These are phyloP conservation scores for Sialis lutaria DNA, from an alignment of 2,888 invertebrate genomes.

Conservation along the genomic window DNA sequence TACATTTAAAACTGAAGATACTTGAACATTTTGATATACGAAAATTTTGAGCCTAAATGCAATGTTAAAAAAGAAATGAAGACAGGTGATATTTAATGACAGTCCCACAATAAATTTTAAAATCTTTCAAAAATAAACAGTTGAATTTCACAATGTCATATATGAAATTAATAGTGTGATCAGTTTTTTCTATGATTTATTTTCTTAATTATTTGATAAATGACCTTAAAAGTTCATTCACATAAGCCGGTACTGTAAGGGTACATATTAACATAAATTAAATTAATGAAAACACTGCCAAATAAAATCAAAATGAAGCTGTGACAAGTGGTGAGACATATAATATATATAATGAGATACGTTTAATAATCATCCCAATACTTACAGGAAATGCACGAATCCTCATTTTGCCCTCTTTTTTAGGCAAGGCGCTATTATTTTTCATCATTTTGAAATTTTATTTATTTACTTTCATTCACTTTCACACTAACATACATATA, in stretches of 20 bases:
- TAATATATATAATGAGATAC: background rate
- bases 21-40: background rate
- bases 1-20: background rate
- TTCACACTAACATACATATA: slow-evolving; percentile 13
- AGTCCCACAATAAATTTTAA: too few species aligned
- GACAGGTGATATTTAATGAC: background rate
- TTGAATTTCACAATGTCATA: background rate
- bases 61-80: background rate
- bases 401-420: slow-evolving; percentile 93
- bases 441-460: slow-evolving; percentile 40
- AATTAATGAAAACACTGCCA: background rate
- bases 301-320: background rate
- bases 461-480: slow-evolving; percentile 1
- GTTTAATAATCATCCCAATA: slow-evolving; percentile 14
- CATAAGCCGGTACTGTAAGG: background rate
- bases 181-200: background rate
- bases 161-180: background rate
- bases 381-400: slow-evolving; percentile 96
- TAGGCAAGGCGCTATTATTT: slow-evolving; percentile 54
- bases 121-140: background rate
- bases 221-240: background rate
- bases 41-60: background rate
- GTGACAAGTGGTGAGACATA: background rate
- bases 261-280: too few species aligned
- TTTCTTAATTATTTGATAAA: background rate